Evolutionary conservation across 1,140 invertebrate genomes (phyloP).

Genomic region (roundworm (Caenorhabditis elegans)): WBcel235 BX284606.5:12748501-12749000

Average conservation of each 20-base stretch:
- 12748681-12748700: slow-evolving; percentile 73
- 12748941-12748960: slow-evolving; percentile 54
- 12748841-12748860: slow-evolving; percentile 40
- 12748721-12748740: slow-evolving; percentile 67
- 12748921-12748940: slow-evolving; percentile 50
- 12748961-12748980: slow-evolving; percentile 49
- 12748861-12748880: slow-evolving; percentile 43
- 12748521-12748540: slow-evolving; percentile 83
- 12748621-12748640: slow-evolving; percentile 82
- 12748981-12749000: background rate
- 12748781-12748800: slow-evolving; percentile 53
- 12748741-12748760: slow-evolving; percentile 43
- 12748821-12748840: slow-evolving; percentile 41
- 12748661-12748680: slow-evolving; percentile 78
- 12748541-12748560: slow-evolving; percentile 79
- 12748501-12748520: slow-evolving; percentile 80
- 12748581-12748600: too few relatives aligned
- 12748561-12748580: slow-evolving; percentile 9
- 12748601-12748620: slow-evolving; percentile 83
- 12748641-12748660: slow-evolving; percentile 87
- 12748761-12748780: slow-evolving; percentile 45
- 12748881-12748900: slow-evolving; percentile 48
- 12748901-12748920: slow-evolving; percentile 43
- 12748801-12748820: slow-evolving; percentile 44
- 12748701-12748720: slow-evolving; percentile 72